phyloP scores from a whole-genome alignment of 92 coral and sea anemone species.

The Metridium senile region DNA sequence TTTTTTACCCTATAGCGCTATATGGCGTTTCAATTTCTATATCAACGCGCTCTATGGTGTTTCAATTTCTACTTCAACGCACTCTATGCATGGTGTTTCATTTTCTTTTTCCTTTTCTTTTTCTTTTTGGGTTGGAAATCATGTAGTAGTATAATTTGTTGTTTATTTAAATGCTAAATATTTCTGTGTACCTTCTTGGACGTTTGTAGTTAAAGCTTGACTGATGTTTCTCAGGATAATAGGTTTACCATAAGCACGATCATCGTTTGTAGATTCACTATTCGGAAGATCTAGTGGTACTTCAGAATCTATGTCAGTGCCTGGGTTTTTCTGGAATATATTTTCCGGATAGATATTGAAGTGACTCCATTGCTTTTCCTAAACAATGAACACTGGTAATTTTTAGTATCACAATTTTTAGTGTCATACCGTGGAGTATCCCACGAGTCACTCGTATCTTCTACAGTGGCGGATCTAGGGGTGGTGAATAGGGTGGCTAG shows the following conservation, averaged over 20 bases:
- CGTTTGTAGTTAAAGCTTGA: neutral
- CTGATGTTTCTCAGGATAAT: neutral
- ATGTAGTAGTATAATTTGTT: too few relatives aligned
- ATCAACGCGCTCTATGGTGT: too few relatives aligned
- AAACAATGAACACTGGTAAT: neutral
- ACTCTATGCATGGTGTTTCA: too few relatives aligned
- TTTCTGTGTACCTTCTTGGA: neutral
- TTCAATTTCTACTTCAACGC: too few relatives aligned
- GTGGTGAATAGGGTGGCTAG: too few relatives aligned
- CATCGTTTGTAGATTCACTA: neutral
- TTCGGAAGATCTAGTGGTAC: neutral
- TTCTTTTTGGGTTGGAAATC: too few relatives aligned
- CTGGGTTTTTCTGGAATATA: constrained; percentile 13
- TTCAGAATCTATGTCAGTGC: constrained; percentile 15
- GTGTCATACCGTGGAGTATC: neutral
- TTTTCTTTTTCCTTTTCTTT: too few relatives aligned
- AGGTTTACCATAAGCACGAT: neutral
- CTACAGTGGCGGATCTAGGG: too few relatives aligned
- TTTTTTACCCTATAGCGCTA: too few relatives aligned
- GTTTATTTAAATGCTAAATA: too few relatives aligned
- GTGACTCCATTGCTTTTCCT: constrained; percentile 25
- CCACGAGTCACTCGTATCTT: too few relatives aligned
- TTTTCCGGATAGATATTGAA: constrained; percentile 23
- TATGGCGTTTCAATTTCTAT: too few relatives aligned
- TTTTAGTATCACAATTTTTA: neutral